Percentiles rank a stretch among this genome's conserved stretches.
phyloP scores from a whole-genome alignment of 2,888 invertebrate genomes.

The Leucophenga maculata region DNA sequence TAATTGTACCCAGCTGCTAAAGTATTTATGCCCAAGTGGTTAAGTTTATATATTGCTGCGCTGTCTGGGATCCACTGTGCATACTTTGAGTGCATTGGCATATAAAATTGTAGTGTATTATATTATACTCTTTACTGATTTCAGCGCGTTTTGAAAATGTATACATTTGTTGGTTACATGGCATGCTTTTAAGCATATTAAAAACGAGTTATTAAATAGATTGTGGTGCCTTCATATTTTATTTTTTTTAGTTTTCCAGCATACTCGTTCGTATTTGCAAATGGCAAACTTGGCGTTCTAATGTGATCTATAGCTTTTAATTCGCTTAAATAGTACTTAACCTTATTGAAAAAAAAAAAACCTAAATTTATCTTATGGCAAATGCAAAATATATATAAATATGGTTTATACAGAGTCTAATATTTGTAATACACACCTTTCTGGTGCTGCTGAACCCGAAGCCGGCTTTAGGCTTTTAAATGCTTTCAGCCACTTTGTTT shows the following conservation, averaged over 20 bases:
- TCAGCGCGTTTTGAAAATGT: neutral
- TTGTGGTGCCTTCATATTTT: conserved; percentile 8
- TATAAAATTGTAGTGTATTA: no score
- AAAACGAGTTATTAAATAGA: conserved; percentile 36
- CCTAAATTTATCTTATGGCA: neutral
- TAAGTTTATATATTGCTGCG: neutral
- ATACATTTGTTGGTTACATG: conserved; percentile 11
- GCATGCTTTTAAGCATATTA: conserved; percentile 63
- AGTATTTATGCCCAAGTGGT: conserved; percentile 10
- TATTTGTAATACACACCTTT: conserved; percentile 74
- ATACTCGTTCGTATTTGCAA: conserved; percentile 34
- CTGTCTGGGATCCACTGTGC: no score
- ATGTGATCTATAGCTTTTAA: neutral
- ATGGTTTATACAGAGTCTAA: no score
- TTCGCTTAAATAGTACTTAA: no score
- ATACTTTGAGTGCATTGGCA: no score
- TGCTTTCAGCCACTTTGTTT: conserved; percentile 97
- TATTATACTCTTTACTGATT: no score
- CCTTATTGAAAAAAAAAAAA: conserved; percentile 7
- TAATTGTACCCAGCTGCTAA: neutral
- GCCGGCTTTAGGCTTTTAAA: conserved; percentile 94
- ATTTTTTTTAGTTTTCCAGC: neutral
- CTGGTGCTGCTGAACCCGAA: conserved; percentile 75
- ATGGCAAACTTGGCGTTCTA: neutral
- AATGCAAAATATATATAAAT: no score